Conservation (phyloP, 2,797 vertebrate species). For the Hydrolagus colliei region DNA sequence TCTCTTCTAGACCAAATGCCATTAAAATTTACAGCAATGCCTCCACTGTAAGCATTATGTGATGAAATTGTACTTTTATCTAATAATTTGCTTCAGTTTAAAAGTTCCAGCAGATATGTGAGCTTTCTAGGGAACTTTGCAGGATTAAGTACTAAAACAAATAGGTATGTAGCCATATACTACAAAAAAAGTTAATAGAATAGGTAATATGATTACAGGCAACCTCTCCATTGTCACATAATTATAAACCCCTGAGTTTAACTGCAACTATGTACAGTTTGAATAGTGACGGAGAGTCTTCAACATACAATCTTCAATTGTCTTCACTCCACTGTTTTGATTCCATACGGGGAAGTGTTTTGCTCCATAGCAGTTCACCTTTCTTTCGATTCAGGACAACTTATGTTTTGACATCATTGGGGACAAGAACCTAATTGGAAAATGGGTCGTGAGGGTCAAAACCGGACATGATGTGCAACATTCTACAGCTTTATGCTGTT, state of each 20-base stretch:
- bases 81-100: background rate
- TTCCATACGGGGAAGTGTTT: conserved; percentile 32
- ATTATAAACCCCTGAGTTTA: conserved; percentile 86
- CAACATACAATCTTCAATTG: conserved; percentile 54
- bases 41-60: background rate
- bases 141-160: conserved; percentile 12
- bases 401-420: background rate
- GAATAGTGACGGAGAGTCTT: conserved; percentile 51
- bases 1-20: background rate
- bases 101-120: conserved; percentile 1
- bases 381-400: conserved; percentile 5
- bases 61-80: background rate
- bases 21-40: background rate
- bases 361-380: background rate
- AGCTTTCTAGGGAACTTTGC: background rate
- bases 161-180: conserved; percentile 3
- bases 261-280: conserved; percentile 56
- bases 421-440: background rate
- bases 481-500: background rate
- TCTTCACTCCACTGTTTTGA: conserved; percentile 40
- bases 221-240: conserved; percentile 46
- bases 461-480: background rate
- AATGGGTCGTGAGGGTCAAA: background rate
- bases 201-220: conserved; percentile 53
- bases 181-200: conserved; percentile 17